Base-by-base conservation (phyloP, 2,888 invertebrate species). In the Ennomos fuscantarius region DNA sequence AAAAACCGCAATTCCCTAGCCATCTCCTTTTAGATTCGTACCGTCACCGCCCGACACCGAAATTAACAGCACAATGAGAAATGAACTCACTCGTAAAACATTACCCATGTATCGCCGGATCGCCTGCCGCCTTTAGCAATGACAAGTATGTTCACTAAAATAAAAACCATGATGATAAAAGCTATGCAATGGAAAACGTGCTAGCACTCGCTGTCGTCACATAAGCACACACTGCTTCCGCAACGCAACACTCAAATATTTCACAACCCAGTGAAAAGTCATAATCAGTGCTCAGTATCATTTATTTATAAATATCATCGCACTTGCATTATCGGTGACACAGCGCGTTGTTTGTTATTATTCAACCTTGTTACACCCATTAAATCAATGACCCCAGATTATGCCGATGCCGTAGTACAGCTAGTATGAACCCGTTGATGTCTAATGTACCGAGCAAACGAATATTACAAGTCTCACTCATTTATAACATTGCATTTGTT, bases 1-100 rank as follows among this genome's bases (percentile, higher is more conserved):
- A 74, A 65, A 66, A 57, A 69, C 69, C 61, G 65, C 66, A 65
- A 59, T 65, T 62, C 59, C 68, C 71, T 61, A 61, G 49, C 55
- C 64, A 53, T 69, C 64, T 9, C 69, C 64, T 57, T 60, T 65
- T 61, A 60, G 53, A 63, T 65, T 63, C 62, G 59, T 63, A 60
- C 88, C 83, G 60, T 76, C 82, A 87, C 82, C 83, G 68, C 70
- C 81, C 87, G 70, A 73, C 87, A 88, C 89, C 89, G 72, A 77
- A 78, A 87, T 88, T 86, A 88, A 76, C 76, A 86, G 86, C 86
- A 84, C 85, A 86, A 89, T 88, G 87, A 78, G 76, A 80, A 83
- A 82, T 86, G 87, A 86, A 90, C 87, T 89, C 89, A 91, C 90
- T 86, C 82, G 40, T 49, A 70, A 74, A 72, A 79, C 74, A 77